These are phyloP conservation scores for mouse (Mus musculus) DNA, from an alignment of 2,113 vertebrate species.

Conservation along the genomic window GRCm39 chr9:93522001-93522500, in stretches of 20 bases:
- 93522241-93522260: background rate
- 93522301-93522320: slow-evolving; percentile 32
- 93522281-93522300: background rate
- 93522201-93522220: background rate
- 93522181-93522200: background rate
- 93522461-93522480: too few relatives aligned
- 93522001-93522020: background rate
- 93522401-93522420: too few relatives aligned
- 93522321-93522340: background rate
- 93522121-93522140: too few relatives aligned
- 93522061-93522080: background rate
- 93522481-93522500: background rate
- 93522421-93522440: background rate
- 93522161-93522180: background rate
- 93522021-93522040: background rate
- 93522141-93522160: background rate
- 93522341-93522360: background rate
- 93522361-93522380: background rate
- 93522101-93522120: background rate
- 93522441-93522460: background rate
- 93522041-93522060: background rate
- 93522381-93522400: background rate
- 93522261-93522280: background rate
- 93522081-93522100: background rate
- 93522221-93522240: background rate